Base-by-base conservation (phyloP, 2,113 vertebrate genomes). In the Rhinoptilus africanus region DNA sequence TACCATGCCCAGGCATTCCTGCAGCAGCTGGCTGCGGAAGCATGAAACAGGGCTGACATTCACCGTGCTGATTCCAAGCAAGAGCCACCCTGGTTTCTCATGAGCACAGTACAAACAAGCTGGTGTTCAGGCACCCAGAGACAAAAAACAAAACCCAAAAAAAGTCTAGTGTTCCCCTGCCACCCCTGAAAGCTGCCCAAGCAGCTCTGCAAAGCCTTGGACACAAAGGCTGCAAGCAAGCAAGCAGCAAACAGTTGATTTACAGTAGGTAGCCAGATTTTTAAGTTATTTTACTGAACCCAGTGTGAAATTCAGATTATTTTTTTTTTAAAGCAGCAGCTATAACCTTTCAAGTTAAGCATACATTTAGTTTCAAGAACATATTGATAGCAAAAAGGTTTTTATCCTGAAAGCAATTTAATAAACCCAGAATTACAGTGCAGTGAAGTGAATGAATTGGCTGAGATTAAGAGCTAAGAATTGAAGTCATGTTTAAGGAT, bases 11-110 rank as follows among this genome's bases (percentile, higher is more conserved):
- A 1, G 28, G 50, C 56, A 34, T 9, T 45, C 15, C 56, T 24
- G 59, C 60, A 35, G 47, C 62, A 76, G 53, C 34, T 16, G 30
- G 32, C 51, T 34, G 43, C 48, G 56, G 59, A 68, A 56, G 50
- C n/a, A 30, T 1, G 0, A 26, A 35, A 37, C 0, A 3, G 53
- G 64, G 35, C 23, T 60, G 51, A 54, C 23, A 11, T 18, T 35
- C 37, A 54, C 30, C 3, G 0, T 5, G 16, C 57, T 71, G 15
- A 75, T 23, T 47, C 62, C 64, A 41, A 77, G 64, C 45, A 54
- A 64, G 30, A 82, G 26, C 27, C 66, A 47, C 10, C 19, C 30
- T 26, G 39, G n/a, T 24, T 72, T 67, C 57, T 48, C 51, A 66
- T 1, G 9, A 48, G 71, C 45, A 26, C 4, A 35, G 26, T 28